These are phyloP conservation scores for Condylura cristata DNA, from an alignment of 2,113 vertebrate species.

Conservation along the genomic window DNA sequence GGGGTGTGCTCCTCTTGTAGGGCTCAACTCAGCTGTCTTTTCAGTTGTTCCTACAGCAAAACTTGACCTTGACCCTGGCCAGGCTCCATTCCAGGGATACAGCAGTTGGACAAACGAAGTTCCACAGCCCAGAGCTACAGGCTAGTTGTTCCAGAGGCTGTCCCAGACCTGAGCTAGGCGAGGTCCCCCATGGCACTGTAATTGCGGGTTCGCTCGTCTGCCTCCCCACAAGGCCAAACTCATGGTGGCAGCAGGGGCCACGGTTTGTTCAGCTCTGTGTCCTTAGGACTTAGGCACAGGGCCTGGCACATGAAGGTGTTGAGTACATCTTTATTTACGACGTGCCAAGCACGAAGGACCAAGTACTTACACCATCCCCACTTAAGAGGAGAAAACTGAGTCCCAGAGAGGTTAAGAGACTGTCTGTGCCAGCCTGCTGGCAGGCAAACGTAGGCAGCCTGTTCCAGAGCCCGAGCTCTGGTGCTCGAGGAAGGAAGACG, in stretches of 20 bases:
- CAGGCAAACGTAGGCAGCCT: not conserved
- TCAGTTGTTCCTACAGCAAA: not conserved
- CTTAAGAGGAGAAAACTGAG: not conserved
- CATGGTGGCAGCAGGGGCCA: not conserved
- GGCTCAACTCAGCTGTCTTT: not conserved
- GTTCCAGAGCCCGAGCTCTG: not conserved
- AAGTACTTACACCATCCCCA: not conserved
- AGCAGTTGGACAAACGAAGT: not conserved
- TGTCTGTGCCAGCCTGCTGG: not conserved
- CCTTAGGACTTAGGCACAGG: fast-evolving
- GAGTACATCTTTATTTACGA: fast-evolving
- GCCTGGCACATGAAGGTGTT: not conserved
- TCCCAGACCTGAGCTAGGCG: not conserved
- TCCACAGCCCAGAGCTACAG: not conserved
- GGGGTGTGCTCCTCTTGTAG: not conserved
- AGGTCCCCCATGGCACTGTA: not conserved
- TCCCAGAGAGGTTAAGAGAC: not conserved
- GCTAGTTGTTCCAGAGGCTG: not conserved
- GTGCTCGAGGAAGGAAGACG: not conserved
- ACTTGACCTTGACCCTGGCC: fast-evolving
- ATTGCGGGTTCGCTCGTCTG: not conserved
- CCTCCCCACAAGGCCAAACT: not conserved
- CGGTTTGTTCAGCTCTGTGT: fast-evolving
- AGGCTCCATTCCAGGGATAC: not conserved
- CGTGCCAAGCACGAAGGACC: not conserved